Evolutionary conservation across 1,140 invertebrate genomes (phyloP).

Genomic region (Drosophila repletoides): DNA sequence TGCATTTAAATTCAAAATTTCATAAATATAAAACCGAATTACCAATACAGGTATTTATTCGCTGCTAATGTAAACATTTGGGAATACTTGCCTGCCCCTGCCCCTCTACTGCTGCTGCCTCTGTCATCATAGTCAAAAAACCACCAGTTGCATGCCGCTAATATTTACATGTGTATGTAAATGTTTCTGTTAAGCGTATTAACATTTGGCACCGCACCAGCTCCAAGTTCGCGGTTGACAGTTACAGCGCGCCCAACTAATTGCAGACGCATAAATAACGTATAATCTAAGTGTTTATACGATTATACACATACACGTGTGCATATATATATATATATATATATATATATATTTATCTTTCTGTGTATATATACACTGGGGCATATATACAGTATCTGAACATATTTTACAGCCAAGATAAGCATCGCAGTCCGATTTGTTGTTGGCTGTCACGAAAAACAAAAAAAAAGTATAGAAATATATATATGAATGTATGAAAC

Average conservation of each 20-base stretch:
- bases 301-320: background rate
- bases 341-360: background rate
- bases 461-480: no score
- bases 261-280: constrained; percentile 58
- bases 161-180: background rate
- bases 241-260: constrained; percentile 56
- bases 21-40: background rate
- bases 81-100: background rate
- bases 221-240: constrained; percentile 39
- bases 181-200: background rate
- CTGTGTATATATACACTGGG: no score
- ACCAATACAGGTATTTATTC: background rate
- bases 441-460: constrained; percentile 22
- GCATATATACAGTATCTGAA: constrained; percentile 16
- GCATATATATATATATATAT: background rate
- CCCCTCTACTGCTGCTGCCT: no score
- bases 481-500: no score
- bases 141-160: constrained; percentile 33
- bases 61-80: background rate
- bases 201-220: constrained; percentile 36
- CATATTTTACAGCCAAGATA: constrained; percentile 45
- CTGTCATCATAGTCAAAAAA: background rate
- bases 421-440: constrained; percentile 42
- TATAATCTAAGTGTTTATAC: constrained; percentile 7
- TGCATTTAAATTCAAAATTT: background rate